phyloP scores from a whole-genome alignment of 2,888 invertebrate genomes.

The Eucera pruinosa region DNA sequence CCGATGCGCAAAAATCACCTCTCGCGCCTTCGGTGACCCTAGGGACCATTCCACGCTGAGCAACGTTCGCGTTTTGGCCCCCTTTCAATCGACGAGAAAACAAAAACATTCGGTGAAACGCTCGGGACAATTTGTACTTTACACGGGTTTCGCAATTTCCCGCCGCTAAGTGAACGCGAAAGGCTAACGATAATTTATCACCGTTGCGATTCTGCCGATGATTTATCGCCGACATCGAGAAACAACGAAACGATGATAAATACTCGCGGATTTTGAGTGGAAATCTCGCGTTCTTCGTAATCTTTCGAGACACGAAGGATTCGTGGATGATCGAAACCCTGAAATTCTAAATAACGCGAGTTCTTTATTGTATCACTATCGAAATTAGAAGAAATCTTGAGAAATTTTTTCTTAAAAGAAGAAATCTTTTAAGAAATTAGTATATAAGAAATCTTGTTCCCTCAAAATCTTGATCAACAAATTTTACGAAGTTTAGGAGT shows the following conservation, averaged over 20 bases:
- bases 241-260: slow-evolving; percentile 38
- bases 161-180: neutral
- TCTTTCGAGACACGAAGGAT: neutral
- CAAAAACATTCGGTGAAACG: neutral
- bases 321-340: too few relatives aligned
- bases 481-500: too few relatives aligned
- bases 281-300: too few relatives aligned
- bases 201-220: neutral
- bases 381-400: too few relatives aligned
- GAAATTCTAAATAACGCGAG: too few relatives aligned
- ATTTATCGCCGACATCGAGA: slow-evolving; percentile 35
- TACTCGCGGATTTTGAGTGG: neutral
- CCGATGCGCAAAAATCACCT: slow-evolving; percentile 54
- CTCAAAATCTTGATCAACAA: too few relatives aligned
- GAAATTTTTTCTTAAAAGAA: too few relatives aligned
- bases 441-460: too few relatives aligned
- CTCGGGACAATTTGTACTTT: too few relatives aligned
- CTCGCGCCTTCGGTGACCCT: slow-evolving; percentile 13
- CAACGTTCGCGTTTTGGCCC: neutral
- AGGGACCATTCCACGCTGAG: neutral
- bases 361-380: too few relatives aligned
- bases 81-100: neutral
- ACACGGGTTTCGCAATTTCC: neutral
- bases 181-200: slow-evolving; percentile 10
- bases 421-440: too few relatives aligned